Percentiles rank a stretch among this genome's conserved stretches.
These are phyloP conservation scores for Pempheris klunzingeri DNA, from an alignment of 2,797 vertebrate genomes.

Conservation along the genomic window DNA sequence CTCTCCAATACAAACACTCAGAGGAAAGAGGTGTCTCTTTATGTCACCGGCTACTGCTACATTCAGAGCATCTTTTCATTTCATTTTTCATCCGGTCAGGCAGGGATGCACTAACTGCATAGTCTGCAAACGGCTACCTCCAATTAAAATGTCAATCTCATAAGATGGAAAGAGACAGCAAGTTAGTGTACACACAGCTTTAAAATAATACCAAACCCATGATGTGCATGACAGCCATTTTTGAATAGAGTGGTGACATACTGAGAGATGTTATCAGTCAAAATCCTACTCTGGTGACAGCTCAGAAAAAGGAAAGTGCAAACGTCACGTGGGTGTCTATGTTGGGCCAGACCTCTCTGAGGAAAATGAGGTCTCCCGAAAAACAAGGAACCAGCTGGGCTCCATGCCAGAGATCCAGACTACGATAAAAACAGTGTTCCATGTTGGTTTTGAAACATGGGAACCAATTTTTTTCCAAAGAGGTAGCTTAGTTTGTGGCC, in stretches of 20 bases:
- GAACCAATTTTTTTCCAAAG: slow-evolving; percentile 12
- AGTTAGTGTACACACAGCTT: neutral
- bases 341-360: slow-evolving; percentile 28
- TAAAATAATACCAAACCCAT: neutral
- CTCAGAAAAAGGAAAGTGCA: slow-evolving; percentile 14
- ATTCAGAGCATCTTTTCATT: neutral
- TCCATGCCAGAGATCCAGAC: slow-evolving; percentile 44
- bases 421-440: slow-evolving; percentile 25
- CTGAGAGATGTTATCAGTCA: slow-evolving; percentile 5
- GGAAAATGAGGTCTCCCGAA: slow-evolving; percentile 40
- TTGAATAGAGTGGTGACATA: neutral
- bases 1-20: neutral
- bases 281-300: slow-evolving; percentile 16
- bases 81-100: neutral
- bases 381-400: slow-evolving; percentile 49
- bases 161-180: neutral
- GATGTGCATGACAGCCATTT: neutral
- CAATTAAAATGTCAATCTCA: slow-evolving; percentile 7
- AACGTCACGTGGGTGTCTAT: neutral
- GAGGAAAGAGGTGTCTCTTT: slow-evolving; percentile 3
- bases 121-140: neutral
- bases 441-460: slow-evolving; percentile 49
- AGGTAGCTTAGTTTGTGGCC: slow-evolving; percentile 22
- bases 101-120: neutral
- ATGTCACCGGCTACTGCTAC: neutral